A percentile compares a stretch with the other conserved stretches of the same genome.
These are phyloP conservation scores for Tridacna gigas DNA, from an alignment of 2,888 invertebrate species.

Conservation along the genomic window DNA sequence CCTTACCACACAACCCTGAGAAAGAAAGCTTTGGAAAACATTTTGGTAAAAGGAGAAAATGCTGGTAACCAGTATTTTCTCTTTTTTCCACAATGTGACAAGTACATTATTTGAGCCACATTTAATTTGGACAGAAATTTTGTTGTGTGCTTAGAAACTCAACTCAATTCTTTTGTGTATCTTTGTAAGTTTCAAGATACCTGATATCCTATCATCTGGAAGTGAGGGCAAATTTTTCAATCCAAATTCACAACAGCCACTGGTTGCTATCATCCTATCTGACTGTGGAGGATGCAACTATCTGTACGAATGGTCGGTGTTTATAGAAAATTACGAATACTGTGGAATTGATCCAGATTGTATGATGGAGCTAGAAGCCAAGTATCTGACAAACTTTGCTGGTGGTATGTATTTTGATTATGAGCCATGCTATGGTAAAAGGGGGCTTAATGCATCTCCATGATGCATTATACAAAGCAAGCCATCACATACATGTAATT, in stretches of 20 bases:
- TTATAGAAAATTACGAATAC: constrained; percentile 67
- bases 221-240: constrained; percentile 40
- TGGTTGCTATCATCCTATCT: constrained; percentile 23
- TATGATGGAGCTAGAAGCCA: constrained; percentile 53
- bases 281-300: constrained; percentile 60
- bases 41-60: not conserved
- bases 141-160: no score
- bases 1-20: no score
- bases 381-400: not conserved
- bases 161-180: no score
- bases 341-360: constrained; percentile 53
- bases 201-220: constrained; percentile 31
- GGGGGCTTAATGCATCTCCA: no score
- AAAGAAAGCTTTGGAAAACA: not conserved
- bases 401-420: not conserved
- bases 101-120: no score
- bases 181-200: constrained; percentile 45
- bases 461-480: no score
- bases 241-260: constrained; percentile 53
- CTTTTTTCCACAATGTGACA: not conserved
- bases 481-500: no score
- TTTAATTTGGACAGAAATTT: no score
- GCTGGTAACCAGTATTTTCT: not conserved
- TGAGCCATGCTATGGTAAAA: no score
- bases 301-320: constrained; percentile 69